A percentile compares a stretch with the other conserved stretches of the same genome.
Conservation (phyloP, 2,113 vertebrate genomes). For the Microcebus jonahi region DNA sequence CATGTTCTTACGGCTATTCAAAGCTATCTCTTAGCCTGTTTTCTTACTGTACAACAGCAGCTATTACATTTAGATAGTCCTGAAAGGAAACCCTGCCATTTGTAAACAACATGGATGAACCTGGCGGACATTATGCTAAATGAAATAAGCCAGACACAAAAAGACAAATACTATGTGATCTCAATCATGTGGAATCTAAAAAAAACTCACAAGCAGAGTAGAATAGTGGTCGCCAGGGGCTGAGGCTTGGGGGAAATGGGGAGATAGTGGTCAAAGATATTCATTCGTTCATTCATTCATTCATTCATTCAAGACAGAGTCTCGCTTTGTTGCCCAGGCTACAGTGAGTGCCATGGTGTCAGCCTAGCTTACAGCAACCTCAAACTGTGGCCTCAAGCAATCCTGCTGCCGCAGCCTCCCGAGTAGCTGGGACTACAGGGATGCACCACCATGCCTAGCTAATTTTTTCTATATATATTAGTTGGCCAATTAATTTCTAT, state of each 20-base stretch:
- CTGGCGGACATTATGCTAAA: background rate
- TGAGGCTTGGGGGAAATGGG: background rate
- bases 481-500: too few relatives aligned
- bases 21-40: background rate
- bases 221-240: background rate
- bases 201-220: background rate
- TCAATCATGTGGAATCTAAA: background rate
- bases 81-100: background rate
- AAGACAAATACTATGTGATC: background rate
- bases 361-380: too few relatives aligned
- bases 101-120: background rate
- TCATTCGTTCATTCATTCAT: too few relatives aligned
- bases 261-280: background rate
- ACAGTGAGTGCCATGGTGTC: too few relatives aligned
- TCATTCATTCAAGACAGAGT: too few relatives aligned
- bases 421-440: too few relatives aligned
- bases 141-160: background rate
- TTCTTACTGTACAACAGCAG: background rate
- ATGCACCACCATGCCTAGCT: too few relatives aligned
- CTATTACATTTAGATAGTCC: background rate
- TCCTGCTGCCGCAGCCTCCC: too few relatives aligned
- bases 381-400: too few relatives aligned
- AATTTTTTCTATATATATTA: too few relatives aligned
- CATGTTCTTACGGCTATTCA: background rate
- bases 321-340: too few relatives aligned